Conservation (phyloP, 2,113 vertebrate genomes). For the Daubentonia madagascariensis region DNA sequence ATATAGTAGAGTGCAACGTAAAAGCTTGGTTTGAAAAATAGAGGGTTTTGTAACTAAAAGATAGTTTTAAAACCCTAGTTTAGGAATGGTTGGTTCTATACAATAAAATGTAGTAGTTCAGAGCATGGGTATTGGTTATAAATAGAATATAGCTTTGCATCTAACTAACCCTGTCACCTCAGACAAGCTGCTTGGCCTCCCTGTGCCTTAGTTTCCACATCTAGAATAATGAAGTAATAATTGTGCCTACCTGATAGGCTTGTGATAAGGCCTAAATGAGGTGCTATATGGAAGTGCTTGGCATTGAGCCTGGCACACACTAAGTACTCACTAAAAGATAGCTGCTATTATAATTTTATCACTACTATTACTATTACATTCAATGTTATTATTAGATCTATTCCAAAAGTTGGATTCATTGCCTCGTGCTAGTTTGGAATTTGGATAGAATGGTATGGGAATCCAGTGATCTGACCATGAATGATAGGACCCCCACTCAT, state of each 20-base stretch:
- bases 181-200: not conserved
- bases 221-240: not conserved
- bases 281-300: not conserved
- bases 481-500: not conserved
- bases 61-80: not conserved
- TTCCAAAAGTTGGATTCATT: not conserved
- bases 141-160: not conserved
- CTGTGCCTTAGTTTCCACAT: not conserved
- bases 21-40: conserved; percentile 5
- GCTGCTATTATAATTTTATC: not conserved
- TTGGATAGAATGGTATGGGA: not conserved
- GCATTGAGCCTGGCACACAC: not conserved
- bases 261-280: not conserved
- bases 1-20: not conserved
- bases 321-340: not conserved
- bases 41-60: not conserved
- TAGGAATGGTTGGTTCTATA: not conserved
- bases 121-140: not conserved
- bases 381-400: not conserved
- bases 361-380: not conserved
- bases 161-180: not conserved
- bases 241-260: not conserved
- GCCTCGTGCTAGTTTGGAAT: not conserved
- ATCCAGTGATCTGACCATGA: not conserved
- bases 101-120: not conserved